Evolutionary conservation across 2,888 invertebrate genomes (phyloP).

Genomic region (Ophion ellenae): DNA sequence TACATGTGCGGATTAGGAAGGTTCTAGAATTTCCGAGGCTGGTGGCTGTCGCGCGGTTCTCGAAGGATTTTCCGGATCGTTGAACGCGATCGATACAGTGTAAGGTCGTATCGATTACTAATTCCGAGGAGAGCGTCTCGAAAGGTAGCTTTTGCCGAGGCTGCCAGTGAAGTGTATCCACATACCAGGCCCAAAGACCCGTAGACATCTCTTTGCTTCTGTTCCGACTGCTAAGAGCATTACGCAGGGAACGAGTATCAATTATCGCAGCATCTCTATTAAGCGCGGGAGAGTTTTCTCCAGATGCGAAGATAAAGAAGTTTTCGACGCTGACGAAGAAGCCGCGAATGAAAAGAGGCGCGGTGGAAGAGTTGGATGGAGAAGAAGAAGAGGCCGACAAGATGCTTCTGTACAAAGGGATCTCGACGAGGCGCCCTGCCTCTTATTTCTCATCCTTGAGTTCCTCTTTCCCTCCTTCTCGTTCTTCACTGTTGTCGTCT

Average conservation of each 20-base stretch:
- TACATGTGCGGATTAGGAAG: no score
- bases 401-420: constrained; percentile 61
- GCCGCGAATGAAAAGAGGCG: constrained; percentile 31
- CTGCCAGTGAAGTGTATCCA: constrained; percentile 11
- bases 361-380: constrained; percentile 11
- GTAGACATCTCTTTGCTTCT: constrained; percentile 27
- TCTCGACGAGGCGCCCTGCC: constrained; percentile 44
- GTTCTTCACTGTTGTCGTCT: constrained; percentile 37
- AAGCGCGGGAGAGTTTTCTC: constrained; percentile 65
- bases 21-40: constrained; percentile 39
- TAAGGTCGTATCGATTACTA: constrained; percentile 60
- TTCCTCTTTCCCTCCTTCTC: constrained; percentile 43
- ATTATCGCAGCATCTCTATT: constrained; percentile 75
- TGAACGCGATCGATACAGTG: constrained; percentile 47
- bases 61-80: constrained; percentile 53
- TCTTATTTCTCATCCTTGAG: constrained; percentile 44
- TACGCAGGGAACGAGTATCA: constrained; percentile 61
- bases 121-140: constrained; percentile 23
- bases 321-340: constrained; percentile 65
- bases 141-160: constrained; percentile 53
- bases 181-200: constrained; percentile 7
- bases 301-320: constrained; percentile 71
- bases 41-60: constrained; percentile 40
- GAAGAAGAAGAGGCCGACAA: constrained; percentile 46
- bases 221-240: constrained; percentile 43